These are phyloP conservation scores for Philaethria dido DNA, from an alignment of 2,888 invertebrate genomes.

Conservation along the genomic window DNA sequence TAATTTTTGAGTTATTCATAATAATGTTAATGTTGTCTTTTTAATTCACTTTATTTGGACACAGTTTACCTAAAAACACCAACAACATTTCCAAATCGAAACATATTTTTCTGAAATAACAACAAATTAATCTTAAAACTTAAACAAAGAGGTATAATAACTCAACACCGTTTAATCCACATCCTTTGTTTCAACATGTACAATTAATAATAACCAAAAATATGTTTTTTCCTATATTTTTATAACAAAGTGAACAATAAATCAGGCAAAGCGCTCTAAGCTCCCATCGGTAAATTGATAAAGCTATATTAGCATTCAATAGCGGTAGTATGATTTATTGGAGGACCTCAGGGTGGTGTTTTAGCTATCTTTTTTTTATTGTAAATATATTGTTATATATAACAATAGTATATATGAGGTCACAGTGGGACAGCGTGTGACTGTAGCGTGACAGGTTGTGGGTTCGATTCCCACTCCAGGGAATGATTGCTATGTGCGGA, in stretches of 20 bases:
- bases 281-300: constrained; percentile 47
- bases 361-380: no score
- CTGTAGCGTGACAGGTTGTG: no score
- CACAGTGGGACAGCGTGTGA: no score
- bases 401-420: no score
- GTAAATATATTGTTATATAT: no score
- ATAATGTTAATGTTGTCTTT: no score
- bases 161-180: background rate
- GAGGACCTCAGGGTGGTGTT: constrained; percentile 1
- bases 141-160: background rate
- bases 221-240: background rate
- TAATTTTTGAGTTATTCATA: no score
- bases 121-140: background rate
- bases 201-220: constrained; percentile 3
- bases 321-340: constrained; percentile 33
- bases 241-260: constrained; percentile 27
- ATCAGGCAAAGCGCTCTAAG: constrained; percentile 31
- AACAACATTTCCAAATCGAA: background rate
- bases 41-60: no score
- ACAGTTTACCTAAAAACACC: background rate
- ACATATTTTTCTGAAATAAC: no score
- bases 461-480: no score
- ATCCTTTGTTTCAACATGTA: constrained; percentile 3
- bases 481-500: no score
- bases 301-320: constrained; percentile 48